Evolutionary conservation across 2,113 vertebrate species (phyloP).

Genomic region (Euleptes europaea): DNA sequence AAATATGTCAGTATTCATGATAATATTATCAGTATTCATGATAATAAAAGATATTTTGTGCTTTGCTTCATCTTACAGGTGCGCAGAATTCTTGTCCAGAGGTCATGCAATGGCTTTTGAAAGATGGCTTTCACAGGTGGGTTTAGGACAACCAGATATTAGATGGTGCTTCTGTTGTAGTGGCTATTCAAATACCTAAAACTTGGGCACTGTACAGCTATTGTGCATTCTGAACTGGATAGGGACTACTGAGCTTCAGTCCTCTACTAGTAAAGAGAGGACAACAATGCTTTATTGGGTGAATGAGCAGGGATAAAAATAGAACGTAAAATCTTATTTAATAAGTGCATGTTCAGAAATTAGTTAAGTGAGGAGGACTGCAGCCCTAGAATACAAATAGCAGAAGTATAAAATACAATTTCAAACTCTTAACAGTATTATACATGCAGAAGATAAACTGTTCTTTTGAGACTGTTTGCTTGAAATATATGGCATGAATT

Average conservation of each 20-base stretch:
- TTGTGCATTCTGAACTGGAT: not conserved
- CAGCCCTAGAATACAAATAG: not conserved
- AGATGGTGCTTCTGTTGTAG: fast-evolving
- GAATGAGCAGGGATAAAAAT: not conserved
- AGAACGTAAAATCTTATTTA: not conserved
- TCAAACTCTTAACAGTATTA: not conserved
- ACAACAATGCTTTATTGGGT: not conserved
- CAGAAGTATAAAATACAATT: not conserved
- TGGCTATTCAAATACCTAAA: fast-evolving
- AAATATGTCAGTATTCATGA: not conserved
- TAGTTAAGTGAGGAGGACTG: not conserved
- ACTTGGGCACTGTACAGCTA: not conserved
- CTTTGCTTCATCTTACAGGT: constrained; percentile 37
- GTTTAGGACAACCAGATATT: not conserved
- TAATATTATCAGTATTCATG: not conserved
- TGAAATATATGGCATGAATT: not conserved
- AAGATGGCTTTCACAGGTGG: constrained; percentile 80
- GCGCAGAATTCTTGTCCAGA: constrained; percentile 56
- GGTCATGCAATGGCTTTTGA: constrained; percentile 69
- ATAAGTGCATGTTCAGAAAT: not conserved
- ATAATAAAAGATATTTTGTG: not conserved
- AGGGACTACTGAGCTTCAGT: not conserved
- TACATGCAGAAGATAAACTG: fast-evolving
- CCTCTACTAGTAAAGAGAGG: not conserved
- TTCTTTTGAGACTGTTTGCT: not conserved